Base-by-base conservation (phyloP, 2,113 vertebrate species). In the Halcyon malimbica region DNA sequence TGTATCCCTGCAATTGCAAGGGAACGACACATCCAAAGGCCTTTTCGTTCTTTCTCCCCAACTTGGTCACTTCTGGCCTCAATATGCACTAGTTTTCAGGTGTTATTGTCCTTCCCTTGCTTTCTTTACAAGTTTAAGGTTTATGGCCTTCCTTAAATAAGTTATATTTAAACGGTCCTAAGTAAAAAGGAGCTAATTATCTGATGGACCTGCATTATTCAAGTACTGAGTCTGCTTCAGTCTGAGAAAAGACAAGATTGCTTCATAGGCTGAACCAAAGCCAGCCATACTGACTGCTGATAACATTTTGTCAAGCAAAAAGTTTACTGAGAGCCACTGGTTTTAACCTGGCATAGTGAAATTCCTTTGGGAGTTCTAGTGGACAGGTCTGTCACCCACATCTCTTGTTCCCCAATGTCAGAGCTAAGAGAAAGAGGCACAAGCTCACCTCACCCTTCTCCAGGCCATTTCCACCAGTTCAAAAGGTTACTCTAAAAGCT, bases 141-240 rank as follows among this genome's bases (percentile, higher is more conserved):
- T 69, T 83, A 60, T 17, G 56, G 91, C 78, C 91, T 92, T 84
- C 56, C 85, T 86, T 84, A 87, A 93, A 28, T 94, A 94, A 97
- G 82, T 91, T 81, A 63, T 24, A 96, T 81, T 97, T 94, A 44
- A 96, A 94, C 94, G 60, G 33, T 86, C 86, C 78, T 87, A 68
- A 85, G 76, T 23, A 70, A 90, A 89, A 95, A 95, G 82, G 90
- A 96, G 87, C 62, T 67, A 79, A 53, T 74, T 89, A 73, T 62
- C 73, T 82, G 57, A 93, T 90, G 77, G 74, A 70, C 31, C 78
- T 90, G 80, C 90, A 77, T n/a, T 51, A 46, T 46, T 57, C 86
- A 87, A 71, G 73, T 50, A 96, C 51, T 92, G 82, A 78, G 77
- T 69, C 60, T 90, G 85, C 80, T 90, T 83, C 87, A 74, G 29